phyloP scores from a whole-genome alignment of 2,797 vertebrate genomes.

The Sparus aurata region DNA sequence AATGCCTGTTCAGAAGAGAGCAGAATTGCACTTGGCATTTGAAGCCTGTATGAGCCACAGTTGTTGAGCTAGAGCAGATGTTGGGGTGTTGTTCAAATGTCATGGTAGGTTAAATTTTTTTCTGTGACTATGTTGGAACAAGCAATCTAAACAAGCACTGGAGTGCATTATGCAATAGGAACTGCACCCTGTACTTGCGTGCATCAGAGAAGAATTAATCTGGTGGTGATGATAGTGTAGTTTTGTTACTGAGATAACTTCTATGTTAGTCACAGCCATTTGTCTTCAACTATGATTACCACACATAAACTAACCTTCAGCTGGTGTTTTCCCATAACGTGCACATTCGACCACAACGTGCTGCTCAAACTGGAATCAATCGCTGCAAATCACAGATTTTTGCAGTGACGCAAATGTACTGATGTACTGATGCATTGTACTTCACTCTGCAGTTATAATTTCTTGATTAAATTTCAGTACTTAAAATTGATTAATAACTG shows the following conservation, averaged over 20 bases:
- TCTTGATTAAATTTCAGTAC: not conserved
- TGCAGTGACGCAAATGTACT: not conserved
- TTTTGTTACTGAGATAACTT: not conserved
- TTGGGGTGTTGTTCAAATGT: constrained; percentile 38
- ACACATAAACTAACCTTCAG: not conserved
- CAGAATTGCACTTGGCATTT: constrained; percentile 12
- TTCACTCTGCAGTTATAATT: not conserved
- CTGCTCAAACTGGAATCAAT: not conserved
- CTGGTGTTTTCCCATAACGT: not conserved
- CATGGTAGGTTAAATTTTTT: constrained; percentile 11
- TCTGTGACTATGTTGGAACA: constrained; percentile 16
- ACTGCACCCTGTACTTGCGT: not conserved
- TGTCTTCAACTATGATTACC: not conserved
- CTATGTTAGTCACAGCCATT: not conserved
- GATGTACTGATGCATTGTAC: not conserved
- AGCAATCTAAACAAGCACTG: constrained; percentile 23
- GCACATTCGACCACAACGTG: not conserved
- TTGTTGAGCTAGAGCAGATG: constrained; percentile 50
- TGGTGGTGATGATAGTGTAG: no score
- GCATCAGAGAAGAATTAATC: not conserved
- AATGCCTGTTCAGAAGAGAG: constrained; percentile 34
- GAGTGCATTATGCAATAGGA: constrained; percentile 8
- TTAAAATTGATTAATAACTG: not conserved
- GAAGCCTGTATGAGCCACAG: constrained; percentile 22
- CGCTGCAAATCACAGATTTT: not conserved